phyloP scores from a whole-genome alignment of 2,888 invertebrate species.

The Drosophila buzzatii region DNA sequence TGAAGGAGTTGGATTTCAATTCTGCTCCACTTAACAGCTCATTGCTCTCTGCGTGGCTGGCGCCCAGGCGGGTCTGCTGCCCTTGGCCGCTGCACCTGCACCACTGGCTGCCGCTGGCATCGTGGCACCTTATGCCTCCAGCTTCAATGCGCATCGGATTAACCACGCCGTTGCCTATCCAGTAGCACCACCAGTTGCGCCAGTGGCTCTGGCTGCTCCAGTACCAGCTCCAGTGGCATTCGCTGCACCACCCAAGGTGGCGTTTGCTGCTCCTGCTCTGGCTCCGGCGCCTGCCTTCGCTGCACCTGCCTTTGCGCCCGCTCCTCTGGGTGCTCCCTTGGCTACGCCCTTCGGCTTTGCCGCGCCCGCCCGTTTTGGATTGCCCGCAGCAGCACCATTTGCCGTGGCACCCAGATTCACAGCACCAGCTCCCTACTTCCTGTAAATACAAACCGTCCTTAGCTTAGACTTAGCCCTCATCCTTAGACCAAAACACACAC shows the following conservation, averaged over 20 bases:
- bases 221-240: constrained; percentile 55
- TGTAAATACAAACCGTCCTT: constrained; percentile 37
- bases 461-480: constrained; percentile 27
- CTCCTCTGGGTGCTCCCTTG: constrained; percentile 57
- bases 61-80: constrained; percentile 85
- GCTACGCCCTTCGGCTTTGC: constrained; percentile 32
- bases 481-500: constrained; percentile 46
- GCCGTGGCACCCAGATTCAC: constrained; percentile 55
- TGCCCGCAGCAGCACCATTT: constrained; percentile 56
- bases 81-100: constrained; percentile 83
- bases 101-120: constrained; percentile 81
- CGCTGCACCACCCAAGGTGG: constrained; percentile 60
- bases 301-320: constrained; percentile 52
- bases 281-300: constrained; percentile 56
- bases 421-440: constrained; percentile 65
- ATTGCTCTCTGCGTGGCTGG: constrained; percentile 78
- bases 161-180: constrained; percentile 92
- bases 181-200: constrained; percentile 72
- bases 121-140: constrained; percentile 90
- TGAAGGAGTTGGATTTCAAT: neutral
- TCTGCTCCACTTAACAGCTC: constrained; percentile 63
- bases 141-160: constrained; percentile 91
- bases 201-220: constrained; percentile 49
- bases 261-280: constrained; percentile 57
- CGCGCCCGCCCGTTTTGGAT: constrained; percentile 54